Conservation (phyloP, 2,888 invertebrate species). For the Pristionchus exspectatus region DNA sequence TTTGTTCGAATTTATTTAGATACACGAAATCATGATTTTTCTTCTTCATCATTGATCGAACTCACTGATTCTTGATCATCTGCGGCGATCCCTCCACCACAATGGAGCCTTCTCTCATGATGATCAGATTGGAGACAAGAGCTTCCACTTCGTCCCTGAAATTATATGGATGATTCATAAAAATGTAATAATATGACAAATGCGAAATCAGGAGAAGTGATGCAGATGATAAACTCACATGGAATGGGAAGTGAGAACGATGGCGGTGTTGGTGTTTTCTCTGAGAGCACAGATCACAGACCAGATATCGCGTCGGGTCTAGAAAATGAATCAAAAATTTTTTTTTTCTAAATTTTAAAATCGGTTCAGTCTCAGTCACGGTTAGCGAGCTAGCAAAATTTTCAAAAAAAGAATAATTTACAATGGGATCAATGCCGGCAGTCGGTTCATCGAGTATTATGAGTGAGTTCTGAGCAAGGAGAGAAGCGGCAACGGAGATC, state of each 20-base stretch:
- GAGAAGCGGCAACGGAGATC: too few species aligned
- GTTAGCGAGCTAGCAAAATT: conserved; percentile 86
- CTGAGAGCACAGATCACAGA: conserved; percentile 63
- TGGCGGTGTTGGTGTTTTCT: conserved; percentile 70
- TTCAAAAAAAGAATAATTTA: too few species aligned
- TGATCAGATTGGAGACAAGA: conserved; percentile 74
- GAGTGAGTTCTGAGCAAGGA: too few species aligned
- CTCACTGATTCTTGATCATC: conserved; percentile 67
- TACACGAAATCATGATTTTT: neutral
- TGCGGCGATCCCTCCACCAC: conserved; percentile 75
- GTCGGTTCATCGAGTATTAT: too few species aligned
- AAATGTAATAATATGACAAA: neutral
- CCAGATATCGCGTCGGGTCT: conserved; percentile 84
- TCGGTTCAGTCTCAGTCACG: conserved; percentile 81
- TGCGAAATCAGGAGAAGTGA: too few species aligned
- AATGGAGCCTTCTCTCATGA: conserved; percentile 74
- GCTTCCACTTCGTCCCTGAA: conserved; percentile 70
- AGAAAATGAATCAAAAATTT: neutral
- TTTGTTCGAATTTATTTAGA: neutral
- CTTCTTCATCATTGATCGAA: neutral
- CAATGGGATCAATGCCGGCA: too few species aligned
- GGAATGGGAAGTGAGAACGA: conserved; percentile 81
- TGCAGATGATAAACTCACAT: conserved; percentile 64
- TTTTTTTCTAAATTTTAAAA: conserved; percentile 35
- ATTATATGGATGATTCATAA: neutral